These are phyloP conservation scores for Neuroscelio doddi DNA, from an alignment of 2,888 invertebrate genomes.

Conservation along the genomic window DNA sequence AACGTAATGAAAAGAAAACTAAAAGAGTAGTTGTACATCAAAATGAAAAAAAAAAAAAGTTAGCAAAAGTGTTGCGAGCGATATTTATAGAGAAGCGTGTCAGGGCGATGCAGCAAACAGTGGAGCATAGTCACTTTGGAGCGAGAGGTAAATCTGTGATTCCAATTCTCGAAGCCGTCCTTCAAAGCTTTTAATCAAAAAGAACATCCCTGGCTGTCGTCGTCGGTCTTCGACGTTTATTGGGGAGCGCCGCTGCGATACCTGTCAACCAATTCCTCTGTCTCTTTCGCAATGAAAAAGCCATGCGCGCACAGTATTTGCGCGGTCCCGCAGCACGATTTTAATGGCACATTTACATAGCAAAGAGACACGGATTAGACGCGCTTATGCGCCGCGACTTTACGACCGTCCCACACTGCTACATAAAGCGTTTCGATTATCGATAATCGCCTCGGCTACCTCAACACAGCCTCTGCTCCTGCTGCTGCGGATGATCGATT, in stretches of 20 bases:
- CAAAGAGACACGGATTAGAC: constrained; percentile 40
- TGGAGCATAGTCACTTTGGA: no score
- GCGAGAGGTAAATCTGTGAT: constrained; percentile 39
- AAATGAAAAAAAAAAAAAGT: no score
- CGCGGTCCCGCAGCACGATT: constrained; percentile 5
- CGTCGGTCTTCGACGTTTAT: constrained; percentile 39
- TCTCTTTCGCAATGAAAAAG: no score
- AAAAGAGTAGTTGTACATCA: no score
- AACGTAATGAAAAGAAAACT: no score
- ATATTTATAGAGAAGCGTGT: neutral
- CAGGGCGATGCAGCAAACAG: no score
- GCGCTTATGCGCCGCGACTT: constrained; percentile 28
- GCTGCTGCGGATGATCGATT: neutral
- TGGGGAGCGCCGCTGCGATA: constrained; percentile 14
- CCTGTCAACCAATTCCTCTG: no score
- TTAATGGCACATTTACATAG: constrained; percentile 37
- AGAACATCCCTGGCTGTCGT: constrained; percentile 34
- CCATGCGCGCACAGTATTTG: no score
- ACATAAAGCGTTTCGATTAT: constrained; percentile 29
- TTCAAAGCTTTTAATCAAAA: constrained; percentile 49
- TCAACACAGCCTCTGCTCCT: no score
- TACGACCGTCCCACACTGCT: neutral
- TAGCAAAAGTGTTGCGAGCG: neutral
- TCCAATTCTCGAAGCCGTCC: constrained; percentile 43
- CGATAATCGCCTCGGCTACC: constrained; percentile 18